These are phyloP conservation scores for Baronia brevicornis DNA, from an alignment of 2,888 invertebrate species.

Conservation along the genomic window DNA sequence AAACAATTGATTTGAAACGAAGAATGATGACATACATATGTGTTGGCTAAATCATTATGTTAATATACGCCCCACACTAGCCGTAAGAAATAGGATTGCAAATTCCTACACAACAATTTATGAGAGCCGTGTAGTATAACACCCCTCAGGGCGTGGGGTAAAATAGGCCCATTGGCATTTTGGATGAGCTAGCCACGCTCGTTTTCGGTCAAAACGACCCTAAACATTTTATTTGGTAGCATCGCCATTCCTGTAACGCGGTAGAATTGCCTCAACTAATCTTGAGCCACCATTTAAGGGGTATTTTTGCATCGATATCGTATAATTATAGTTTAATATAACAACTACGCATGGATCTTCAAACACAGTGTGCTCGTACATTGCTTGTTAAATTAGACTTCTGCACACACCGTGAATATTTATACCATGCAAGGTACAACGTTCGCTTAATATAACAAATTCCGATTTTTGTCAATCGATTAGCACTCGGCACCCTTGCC, in stretches of 20 bases:
- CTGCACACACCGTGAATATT: conserved; percentile 41
- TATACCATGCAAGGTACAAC: conserved; percentile 36
- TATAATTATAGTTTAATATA: conserved; percentile 55
- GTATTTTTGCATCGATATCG: conserved; percentile 58
- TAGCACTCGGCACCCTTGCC: conserved; percentile 54
- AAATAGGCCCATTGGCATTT: conserved; percentile 69
- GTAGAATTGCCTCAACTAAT: conserved; percentile 63
- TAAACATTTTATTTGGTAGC: conserved; percentile 73
- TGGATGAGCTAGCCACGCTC: conserved; percentile 62
- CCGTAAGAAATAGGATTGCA: conserved; percentile 71
- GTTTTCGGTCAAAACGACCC: conserved; percentile 69
- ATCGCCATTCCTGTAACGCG: conserved; percentile 63
- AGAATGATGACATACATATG: conserved; percentile 26
- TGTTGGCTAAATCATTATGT: conserved; percentile 68
- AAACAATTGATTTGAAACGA: conserved; percentile 1
- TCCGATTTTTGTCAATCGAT: conserved; percentile 58
- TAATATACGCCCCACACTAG: conserved; percentile 66
- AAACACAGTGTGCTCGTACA: conserved; percentile 6
- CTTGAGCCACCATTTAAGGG: conserved; percentile 62
- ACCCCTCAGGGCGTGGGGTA: conserved; percentile 54
- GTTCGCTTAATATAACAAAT: conserved; percentile 28
- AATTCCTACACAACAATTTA: conserved; percentile 75
- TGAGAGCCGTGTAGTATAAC: conserved; percentile 51
- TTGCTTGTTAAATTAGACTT: conserved; percentile 21
- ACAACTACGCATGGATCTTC: conserved; percentile 34